A percentile compares a stretch with the other conserved stretches of the same genome.
These are phyloP conservation scores for Nephrotoma guestfalica DNA, from an alignment of 2,888 invertebrate species.

Conservation along the genomic window DNA sequence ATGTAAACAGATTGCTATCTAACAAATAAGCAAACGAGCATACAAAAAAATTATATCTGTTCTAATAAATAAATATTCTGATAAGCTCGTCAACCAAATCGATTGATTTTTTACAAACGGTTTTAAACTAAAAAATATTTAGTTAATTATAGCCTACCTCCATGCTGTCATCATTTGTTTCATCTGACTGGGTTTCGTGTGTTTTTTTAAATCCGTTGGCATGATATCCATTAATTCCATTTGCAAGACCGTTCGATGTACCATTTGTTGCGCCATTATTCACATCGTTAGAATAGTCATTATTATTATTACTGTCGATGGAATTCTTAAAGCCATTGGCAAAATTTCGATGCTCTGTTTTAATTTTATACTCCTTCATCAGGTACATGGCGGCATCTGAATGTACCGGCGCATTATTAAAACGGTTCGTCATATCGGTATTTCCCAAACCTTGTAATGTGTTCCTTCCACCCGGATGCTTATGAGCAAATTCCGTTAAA, in stretches of 20 bases:
- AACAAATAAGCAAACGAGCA: not conserved
- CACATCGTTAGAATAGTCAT: not conserved
- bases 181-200: not conserved
- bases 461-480: constrained; percentile 61
- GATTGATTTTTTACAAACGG: not conserved
- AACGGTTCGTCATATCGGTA: constrained; percentile 24
- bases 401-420: constrained; percentile 27
- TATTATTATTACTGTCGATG: not conserved
- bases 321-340: not conserved
- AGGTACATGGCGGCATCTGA: constrained; percentile 32
- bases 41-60: not conserved
- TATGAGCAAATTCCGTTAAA: constrained; percentile 45
- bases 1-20: not conserved
- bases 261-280: not conserved
- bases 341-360: not conserved
- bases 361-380: constrained; percentile 24
- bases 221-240: not conserved
- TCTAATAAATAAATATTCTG: not conserved
- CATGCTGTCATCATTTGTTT: not conserved
- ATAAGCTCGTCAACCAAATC: not conserved
- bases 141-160: not conserved
- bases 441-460: constrained; percentile 35
- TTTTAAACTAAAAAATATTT: no score
- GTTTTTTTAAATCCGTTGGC: not conserved
- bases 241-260: not conserved